Base-by-base conservation (phyloP, 1,140 invertebrate genomes). In the Drosophila asahinai region DNA sequence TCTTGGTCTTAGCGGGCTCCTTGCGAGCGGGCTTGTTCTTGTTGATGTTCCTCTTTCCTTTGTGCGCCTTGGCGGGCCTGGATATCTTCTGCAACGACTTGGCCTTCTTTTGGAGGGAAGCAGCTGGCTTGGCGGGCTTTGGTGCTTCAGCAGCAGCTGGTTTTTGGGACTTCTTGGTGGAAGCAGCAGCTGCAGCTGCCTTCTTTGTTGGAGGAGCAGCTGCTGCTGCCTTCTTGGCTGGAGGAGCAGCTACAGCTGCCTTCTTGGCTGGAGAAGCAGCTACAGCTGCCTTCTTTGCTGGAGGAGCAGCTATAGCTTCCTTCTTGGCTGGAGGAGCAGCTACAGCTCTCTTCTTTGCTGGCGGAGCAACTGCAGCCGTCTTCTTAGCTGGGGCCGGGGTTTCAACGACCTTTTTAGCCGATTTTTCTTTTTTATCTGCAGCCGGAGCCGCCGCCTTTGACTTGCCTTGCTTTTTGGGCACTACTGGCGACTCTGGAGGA, bases 61-160 rank as follows among this genome's bases (percentile, higher is more conserved):
- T 54, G 1, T 58, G 47, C n/a, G 61, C 49, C 63, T 77, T 86
- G 19, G 11, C 48, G 11, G 59, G 52, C 27, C 78, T 79, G 11
- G 54, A 51, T 11, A 73, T 40, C 30, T 73, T 74, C 30, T 51
- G 67, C 5, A 11, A 12, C 1, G 70, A 3, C 36, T 72, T 73
- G 0, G 33, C 14, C 43, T 73, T 72, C 68, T 72, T 72, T 27
- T 73, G 67, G 0, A 73, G 70, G 5, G 68, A 40, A 15, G 54
- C n/a, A 22, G 67, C 36, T 11, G 67, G 30, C n/a, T 49, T 49
- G 12, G n/a, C 19, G 3, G 55, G n/a, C 33, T 52, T 63, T 0
- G 19, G 11, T 38, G 25, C 7, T 14, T 27, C 17, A 30, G 11
- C 12, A 25, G n/a, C 14, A n/a, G 14, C 52, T 17, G 40, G 6